Evolutionary conservation across 2,113 vertebrate genomes (phyloP).

Genomic region (Microcebus lehilahytsara): DNA sequence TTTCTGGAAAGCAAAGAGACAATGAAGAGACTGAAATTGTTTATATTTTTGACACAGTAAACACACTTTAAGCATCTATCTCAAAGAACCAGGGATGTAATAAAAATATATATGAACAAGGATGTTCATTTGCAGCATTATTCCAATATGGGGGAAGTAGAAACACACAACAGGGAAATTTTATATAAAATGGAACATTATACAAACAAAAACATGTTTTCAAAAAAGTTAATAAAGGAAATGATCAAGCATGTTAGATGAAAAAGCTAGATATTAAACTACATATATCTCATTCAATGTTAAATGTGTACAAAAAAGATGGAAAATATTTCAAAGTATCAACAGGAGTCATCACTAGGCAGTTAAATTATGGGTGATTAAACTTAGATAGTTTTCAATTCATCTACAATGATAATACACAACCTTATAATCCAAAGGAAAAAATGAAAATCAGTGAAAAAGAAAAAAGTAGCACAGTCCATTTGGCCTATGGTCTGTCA

Average conservation of each 20-base stretch:
- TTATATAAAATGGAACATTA: background rate
- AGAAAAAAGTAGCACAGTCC: background rate
- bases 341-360: background rate
- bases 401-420: background rate
- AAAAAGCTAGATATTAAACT: background rate
- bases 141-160: background rate
- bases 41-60: background rate
- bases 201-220: slow-evolving; percentile 12
- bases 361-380: background rate
- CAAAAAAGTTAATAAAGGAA: background rate
- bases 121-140: background rate
- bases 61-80: background rate
- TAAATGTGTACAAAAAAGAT: background rate
- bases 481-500: background rate
- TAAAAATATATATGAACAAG: too few relatives aligned
- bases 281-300: background rate
- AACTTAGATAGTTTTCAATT: background rate
- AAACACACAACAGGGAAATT: background rate
- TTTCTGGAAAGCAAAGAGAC: background rate
- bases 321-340: slow-evolving; percentile 17
- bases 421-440: background rate
- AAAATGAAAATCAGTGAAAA: background rate
- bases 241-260: background rate
- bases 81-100: too few relatives aligned
- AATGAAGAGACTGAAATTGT: background rate